phyloP scores from a whole-genome alignment of 2,113 vertebrate species.

The Anhinga rufa region DNA sequence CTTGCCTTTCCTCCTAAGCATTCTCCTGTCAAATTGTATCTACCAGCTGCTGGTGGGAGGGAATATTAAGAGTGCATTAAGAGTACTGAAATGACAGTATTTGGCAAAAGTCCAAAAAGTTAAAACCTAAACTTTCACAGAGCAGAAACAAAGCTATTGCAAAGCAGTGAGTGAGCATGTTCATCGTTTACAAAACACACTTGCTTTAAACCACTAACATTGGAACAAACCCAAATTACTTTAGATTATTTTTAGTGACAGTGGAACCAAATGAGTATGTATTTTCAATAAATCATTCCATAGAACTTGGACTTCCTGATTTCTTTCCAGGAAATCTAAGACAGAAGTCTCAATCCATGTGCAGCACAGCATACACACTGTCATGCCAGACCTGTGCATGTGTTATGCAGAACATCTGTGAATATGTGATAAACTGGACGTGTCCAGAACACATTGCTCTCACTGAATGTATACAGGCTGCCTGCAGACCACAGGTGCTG shows the following conservation, averaged over 20 bases:
- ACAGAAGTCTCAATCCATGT: not conserved
- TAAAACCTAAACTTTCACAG: not conserved
- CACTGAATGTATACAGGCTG: not conserved
- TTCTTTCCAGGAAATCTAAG: not conserved
- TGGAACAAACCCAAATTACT: not conserved
- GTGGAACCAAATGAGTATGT: not conserved
- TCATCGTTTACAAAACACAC: not conserved
- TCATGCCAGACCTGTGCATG: not conserved
- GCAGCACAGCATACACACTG: not conserved
- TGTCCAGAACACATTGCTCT: not conserved
- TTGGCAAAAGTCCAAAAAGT: not conserved
- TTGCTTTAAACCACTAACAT: not conserved
- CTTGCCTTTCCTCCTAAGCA: not conserved
- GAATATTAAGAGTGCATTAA: not conserved
- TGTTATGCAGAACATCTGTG: not conserved
- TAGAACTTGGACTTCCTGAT: not conserved
- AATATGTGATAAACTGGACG: not conserved
- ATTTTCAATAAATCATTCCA: not conserved
- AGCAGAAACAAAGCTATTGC: not conserved
- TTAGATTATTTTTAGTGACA: not conserved
- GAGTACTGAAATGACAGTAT: not conserved
- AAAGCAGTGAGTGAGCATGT: not conserved
- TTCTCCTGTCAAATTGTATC: not conserved
- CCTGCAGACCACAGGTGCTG: not conserved
- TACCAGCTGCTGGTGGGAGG: not conserved